A percentile compares a stretch with the other conserved stretches of the same genome.
Evolutionary conservation across 92 coral and sea anemone species (phyloP).

Genomic region (Nematostella vectensis): DNA sequence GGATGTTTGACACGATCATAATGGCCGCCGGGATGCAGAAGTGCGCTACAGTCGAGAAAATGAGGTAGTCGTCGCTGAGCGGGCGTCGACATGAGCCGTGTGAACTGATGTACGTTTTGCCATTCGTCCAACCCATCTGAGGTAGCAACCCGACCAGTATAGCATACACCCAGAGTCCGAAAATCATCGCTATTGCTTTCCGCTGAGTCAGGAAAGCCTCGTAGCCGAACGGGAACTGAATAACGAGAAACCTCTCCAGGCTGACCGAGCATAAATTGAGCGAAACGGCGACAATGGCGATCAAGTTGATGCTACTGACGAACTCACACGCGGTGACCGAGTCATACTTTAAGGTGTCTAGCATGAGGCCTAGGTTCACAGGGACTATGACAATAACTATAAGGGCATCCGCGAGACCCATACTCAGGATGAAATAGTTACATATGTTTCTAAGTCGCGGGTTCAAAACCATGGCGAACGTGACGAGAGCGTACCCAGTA

Average conservation of each 20-base stretch:
- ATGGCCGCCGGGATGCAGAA: constrained; percentile 63
- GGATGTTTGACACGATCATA: constrained; percentile 38
- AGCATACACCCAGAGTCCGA: constrained; percentile 47
- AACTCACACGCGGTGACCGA: constrained; percentile 50
- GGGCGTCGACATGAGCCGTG: constrained; percentile 25
- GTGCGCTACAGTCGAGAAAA: constrained; percentile 42
- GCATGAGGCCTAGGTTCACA: constrained; percentile 34
- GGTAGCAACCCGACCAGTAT: constrained; percentile 53
- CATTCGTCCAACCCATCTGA: constrained; percentile 57
- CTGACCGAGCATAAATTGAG: constrained; percentile 62
- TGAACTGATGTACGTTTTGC: constrained; percentile 4
- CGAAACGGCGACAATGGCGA: constrained; percentile 53
- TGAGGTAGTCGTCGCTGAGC: constrained; percentile 23
- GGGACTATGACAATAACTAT: constrained; percentile 54
- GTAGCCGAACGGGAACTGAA: constrained; percentile 57
- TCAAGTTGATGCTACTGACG: constrained; percentile 30
- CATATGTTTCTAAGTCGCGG: constrained; percentile 54
- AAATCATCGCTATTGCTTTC: constrained; percentile 25
- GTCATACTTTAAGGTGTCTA: constrained; percentile 27
- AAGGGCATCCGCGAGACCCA: constrained; percentile 57
- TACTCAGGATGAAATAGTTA: constrained; percentile 66
- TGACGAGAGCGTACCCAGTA: constrained; percentile 44
- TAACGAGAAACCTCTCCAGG: constrained; percentile 59
- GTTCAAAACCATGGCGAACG: constrained; percentile 39
- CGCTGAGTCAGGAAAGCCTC: constrained; percentile 42